Evolutionary conservation across 2,797 vertebrate species (phyloP).

Genomic region (Poeciliopsis turneri): DNA sequence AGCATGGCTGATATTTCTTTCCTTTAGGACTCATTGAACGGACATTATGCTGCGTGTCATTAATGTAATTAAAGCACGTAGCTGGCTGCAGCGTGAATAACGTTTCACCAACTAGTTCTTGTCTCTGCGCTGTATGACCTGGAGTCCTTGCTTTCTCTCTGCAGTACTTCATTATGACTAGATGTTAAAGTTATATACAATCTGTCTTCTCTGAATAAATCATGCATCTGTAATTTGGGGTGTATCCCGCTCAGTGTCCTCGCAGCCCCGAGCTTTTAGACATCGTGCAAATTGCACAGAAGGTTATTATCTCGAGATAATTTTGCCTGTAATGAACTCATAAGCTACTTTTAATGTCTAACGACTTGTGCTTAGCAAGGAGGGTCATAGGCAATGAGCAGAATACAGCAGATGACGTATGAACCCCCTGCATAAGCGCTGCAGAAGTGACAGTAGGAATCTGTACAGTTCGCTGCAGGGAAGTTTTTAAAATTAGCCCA

Average conservation of each 20-base stretch:
- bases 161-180: conserved; percentile 37
- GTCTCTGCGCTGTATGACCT: conserved; percentile 17
- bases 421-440: conserved; percentile 13
- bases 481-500: conserved; percentile 30
- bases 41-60: conserved; percentile 4
- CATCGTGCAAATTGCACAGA: conserved; percentile 50
- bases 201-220: conserved; percentile 35
- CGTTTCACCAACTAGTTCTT: conserved; percentile 19
- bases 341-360: conserved; percentile 59
- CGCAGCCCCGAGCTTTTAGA: conserved; percentile 45
- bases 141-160: conserved; percentile 27
- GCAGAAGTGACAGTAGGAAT: conserved; percentile 20
- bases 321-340: conserved; percentile 63
- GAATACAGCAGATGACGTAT: conserved; percentile 37
- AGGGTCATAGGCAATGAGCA: conserved; percentile 33
- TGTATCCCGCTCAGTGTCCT: conserved; percentile 38
- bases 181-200: conserved; percentile 34
- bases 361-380: conserved; percentile 42
- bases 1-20: not conserved
- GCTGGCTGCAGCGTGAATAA: conserved; percentile 9
- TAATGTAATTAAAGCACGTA: conserved; percentile 15
- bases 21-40: conserved; percentile 12
- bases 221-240: conserved; percentile 41
- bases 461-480: conserved; percentile 9
- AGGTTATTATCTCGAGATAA: conserved; percentile 60